Evolutionary conservation across 2,888 invertebrate species (phyloP).

Genomic region (Polyommatus iphigenia): DNA sequence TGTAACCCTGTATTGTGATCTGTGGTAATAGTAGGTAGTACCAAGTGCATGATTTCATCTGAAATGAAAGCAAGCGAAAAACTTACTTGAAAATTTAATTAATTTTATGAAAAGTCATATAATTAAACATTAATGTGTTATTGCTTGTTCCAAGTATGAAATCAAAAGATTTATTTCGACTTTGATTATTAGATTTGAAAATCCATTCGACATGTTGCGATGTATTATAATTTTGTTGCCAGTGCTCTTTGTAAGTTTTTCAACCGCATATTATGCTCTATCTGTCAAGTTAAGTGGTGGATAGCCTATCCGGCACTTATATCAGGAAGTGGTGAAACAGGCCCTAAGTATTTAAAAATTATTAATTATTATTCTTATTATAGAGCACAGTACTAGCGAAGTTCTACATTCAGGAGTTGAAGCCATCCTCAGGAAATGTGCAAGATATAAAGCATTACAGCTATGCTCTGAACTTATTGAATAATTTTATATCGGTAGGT

Average conservation of each 20-base stretch:
- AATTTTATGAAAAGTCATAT: background rate
- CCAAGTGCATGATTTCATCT: too few species aligned
- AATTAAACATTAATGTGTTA: background rate
- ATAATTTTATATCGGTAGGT: background rate
- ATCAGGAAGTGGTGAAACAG: too few species aligned
- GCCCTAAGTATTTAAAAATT: background rate
- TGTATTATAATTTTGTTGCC: background rate
- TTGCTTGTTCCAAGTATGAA: background rate
- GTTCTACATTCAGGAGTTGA: background rate
- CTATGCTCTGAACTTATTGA: background rate
- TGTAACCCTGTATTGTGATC: too few species aligned
- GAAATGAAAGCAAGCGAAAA: too few species aligned
- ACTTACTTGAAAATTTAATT: background rate
- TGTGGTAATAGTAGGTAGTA: too few species aligned
- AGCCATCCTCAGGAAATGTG: background rate
- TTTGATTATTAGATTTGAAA: background rate
- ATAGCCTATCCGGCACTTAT: too few species aligned
- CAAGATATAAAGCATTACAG: background rate
- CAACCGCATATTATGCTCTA: too few species aligned
- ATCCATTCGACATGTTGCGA: background rate
- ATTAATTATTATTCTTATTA: background rate
- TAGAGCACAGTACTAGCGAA: background rate
- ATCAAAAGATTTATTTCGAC: background rate
- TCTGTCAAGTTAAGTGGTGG: too few species aligned
- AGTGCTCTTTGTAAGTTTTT: slow-evolving; percentile 4